phyloP scores from a whole-genome alignment of 2,888 invertebrate genomes.

The Chrysodeixis includens region DNA sequence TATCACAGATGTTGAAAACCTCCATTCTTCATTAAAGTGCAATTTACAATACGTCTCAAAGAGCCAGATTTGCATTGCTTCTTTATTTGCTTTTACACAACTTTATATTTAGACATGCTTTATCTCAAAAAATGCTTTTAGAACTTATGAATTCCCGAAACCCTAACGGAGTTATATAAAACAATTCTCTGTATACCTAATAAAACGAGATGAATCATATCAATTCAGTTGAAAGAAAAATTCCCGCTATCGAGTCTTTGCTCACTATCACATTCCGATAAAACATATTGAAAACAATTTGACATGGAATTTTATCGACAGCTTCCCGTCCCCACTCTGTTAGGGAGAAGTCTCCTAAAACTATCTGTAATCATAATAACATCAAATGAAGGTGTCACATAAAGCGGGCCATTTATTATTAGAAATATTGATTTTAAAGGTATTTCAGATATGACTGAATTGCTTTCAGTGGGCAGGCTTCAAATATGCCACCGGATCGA shows the following conservation, averaged over 20 bases:
- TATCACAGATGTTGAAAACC: too few relatives aligned
- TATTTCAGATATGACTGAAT: slow-evolving; percentile 11
- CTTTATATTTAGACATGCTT: not conserved
- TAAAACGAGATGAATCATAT: slow-evolving; percentile 26
- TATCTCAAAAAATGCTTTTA: not conserved
- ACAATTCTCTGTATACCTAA: slow-evolving; percentile 3
- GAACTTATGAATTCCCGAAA: slow-evolving; percentile 15
- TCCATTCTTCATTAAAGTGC: too few relatives aligned
- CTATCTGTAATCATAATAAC: slow-evolving; percentile 26
- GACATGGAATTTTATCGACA: slow-evolving; percentile 65
- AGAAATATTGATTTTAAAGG: slow-evolving; percentile 29
- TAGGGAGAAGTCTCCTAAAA: slow-evolving; percentile 48
- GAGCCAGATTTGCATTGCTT: not conserved
- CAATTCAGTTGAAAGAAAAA: slow-evolving; percentile 58
- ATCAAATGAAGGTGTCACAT: slow-evolving; percentile 7
- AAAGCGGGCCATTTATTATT: slow-evolving; percentile 21
- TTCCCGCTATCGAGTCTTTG: slow-evolving; percentile 59
- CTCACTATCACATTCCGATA: slow-evolving; percentile 69
- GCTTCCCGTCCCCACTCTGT: slow-evolving; percentile 26
- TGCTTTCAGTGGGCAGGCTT: not conserved
- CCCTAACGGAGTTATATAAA: not conserved
- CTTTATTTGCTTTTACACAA: not conserved
- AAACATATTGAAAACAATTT: slow-evolving; percentile 75
- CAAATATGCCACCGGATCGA: not conserved
- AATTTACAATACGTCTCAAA: not conserved